Evolutionary conservation across 2,113 vertebrate genomes (phyloP), one percentile per base, ranked within the genome.

Genomic region (Sphaerodactylus townsendi): DNA sequence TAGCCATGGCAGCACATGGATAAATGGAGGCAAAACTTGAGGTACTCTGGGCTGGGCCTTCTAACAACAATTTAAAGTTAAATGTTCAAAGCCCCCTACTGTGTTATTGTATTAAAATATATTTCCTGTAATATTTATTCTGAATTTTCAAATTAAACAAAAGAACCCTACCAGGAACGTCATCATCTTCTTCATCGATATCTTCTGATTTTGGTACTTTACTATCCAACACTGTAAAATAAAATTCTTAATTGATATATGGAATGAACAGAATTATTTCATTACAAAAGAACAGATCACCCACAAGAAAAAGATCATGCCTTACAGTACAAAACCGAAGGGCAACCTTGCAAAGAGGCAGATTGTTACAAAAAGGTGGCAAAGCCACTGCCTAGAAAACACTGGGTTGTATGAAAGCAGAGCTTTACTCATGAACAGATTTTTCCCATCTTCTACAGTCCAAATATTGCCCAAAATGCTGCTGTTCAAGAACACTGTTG

Each of bases 101-200:
- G 8, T 59, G 15, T 53, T 41, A 77, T n/a, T 10, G 0, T 53
- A 78, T 79, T 76, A 68, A 15, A 25, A 71, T 15, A 2, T 0
- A 2, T 66, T 56, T 53, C 17, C 33, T 64, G 33, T 15, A 66
- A 71, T 2, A 28, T 83, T 56, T 79, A 83, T 65, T 8, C 3
- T 59, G 77, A 21, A 53, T 59, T 82, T 37, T 11, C 9, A 74
- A 87, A 82, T 2, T 28, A 71, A 3, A 10, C n/a, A 66, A 69
- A 44, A 86, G 56, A 84, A 74, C 75, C 91, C 78, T 95, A 99
- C 98, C 98, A 95, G 98, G 98, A 95, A 99, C 98, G 83, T 99
- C 98, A 79, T 99, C 98, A 90, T 99, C 98, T 91, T 99, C 98
- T 93, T 99, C 98, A 91, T 99, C 98, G 84, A 98, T 98, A 94